Base-by-base conservation (phyloP, 1,140 invertebrate species). In the Manduca sexta region DNA sequence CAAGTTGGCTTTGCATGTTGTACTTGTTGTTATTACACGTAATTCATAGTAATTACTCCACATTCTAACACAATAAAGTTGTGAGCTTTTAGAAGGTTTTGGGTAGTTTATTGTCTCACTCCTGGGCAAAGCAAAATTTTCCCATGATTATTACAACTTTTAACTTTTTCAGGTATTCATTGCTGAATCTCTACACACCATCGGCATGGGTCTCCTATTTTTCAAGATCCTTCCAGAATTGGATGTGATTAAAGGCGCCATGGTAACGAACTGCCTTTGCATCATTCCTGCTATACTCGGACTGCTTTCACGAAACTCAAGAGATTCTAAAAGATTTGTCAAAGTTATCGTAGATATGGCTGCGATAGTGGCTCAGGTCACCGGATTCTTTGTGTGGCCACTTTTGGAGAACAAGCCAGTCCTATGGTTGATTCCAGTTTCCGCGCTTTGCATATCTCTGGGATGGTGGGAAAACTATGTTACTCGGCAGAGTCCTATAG, bases 391-490 rank as follows among this genome's bases (percentile, higher is more conserved):
- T 15, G 90, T 97, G 3, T 98, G 96, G 95, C 95, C 95, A 12
- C 77, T 96, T 14, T 80, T 93, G 12, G 91, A 93, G 64, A 89
- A 90, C 38, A 90, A 89, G 17, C 90, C 90, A 0, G 88, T 90
- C 45, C 70, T 94, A 15, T 97, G 94, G 94, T 87, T 96, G 5
- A 93, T 97, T 45, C 96, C 97, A 0, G 79, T 95, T 0, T 88
- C 95, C 0, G 88, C 96, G 5, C 81, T 98, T 30, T 89, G 97
- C 34, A 93, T 97, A 33, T 98, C 96, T 2, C 90, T 95, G 18
- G 93, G 95, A 16, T 98, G 96, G 94, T 98, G 97, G 97, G 97
- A 98, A 84, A 99, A 98, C 86, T 99, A 95, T 70, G 94, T 97
- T 0, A 94, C 94, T 17, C 89, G 90, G 55, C 90, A 93, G 45